Percentiles rank a stretch among this genome's conserved stretches.
Conservation (phyloP, 2,888 invertebrate genomes). For the Epistrophella euchroma region DNA sequence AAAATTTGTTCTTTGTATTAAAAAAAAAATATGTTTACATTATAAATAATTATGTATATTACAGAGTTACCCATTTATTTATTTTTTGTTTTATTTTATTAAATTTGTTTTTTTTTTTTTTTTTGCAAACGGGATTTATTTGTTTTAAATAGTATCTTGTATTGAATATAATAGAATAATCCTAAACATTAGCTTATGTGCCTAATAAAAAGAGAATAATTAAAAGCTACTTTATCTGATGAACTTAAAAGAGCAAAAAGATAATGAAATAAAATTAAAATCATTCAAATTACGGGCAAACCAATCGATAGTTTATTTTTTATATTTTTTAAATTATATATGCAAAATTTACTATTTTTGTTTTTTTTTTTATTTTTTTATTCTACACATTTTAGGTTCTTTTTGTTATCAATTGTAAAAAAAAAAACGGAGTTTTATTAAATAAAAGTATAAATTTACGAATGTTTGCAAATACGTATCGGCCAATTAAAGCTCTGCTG, state of each 20-base stretch:
- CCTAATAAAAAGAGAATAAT: slow-evolving; percentile 47
- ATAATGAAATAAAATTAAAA: slow-evolving; percentile 40
- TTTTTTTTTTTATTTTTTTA: background rate
- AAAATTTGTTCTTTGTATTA: slow-evolving; percentile 38
- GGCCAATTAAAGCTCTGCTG: slow-evolving; percentile 56
- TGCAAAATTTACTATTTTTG: slow-evolving; percentile 49
- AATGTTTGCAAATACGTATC: slow-evolving; percentile 73
- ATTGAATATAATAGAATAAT: slow-evolving; percentile 64
- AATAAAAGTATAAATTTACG: slow-evolving; percentile 44
- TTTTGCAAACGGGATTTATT: slow-evolving; percentile 45
- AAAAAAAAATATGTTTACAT: slow-evolving; percentile 68
- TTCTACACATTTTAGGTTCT: slow-evolving; percentile 25
- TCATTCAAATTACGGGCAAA: slow-evolving; percentile 31
- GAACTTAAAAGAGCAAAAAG: slow-evolving; percentile 56
- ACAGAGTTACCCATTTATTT: slow-evolving; percentile 60
- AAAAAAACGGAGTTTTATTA: slow-evolving; percentile 46
- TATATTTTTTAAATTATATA: slow-evolving; percentile 19
- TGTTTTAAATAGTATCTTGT: slow-evolving; percentile 43
- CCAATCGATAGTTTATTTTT: slow-evolving; percentile 29
- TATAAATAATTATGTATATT: slow-evolving; percentile 75
- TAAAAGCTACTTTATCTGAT: slow-evolving; percentile 46
- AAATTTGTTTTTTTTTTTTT: slow-evolving; percentile 17
- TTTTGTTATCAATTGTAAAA: slow-evolving; percentile 33
- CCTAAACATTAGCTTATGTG: slow-evolving; percentile 63
- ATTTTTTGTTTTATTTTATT: slow-evolving; percentile 26